Evolutionary conservation across 64 coral and sea anemone genomes (phyloP).

Genomic region (Stylophora pistillata): DNA sequence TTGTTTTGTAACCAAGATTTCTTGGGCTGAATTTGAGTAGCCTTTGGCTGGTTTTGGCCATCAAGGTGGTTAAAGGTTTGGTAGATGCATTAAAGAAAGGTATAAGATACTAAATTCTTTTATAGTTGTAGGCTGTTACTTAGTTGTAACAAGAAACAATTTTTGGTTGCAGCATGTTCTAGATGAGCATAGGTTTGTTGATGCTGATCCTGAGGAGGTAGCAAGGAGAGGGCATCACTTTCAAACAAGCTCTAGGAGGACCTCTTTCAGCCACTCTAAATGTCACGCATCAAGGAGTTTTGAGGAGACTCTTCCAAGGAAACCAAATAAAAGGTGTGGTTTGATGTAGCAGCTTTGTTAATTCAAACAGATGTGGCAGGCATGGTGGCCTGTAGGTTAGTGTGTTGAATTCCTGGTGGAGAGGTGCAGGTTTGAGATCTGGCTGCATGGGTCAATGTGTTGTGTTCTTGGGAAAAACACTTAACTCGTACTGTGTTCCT

Average conservation of each 20-base stretch:
- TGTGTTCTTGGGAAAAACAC: no score
- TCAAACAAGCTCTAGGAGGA: slow-evolving; percentile 16
- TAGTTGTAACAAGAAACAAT: not conserved
- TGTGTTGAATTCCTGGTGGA: no score
- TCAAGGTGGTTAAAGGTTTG: not conserved
- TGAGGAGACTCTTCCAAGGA: not conserved
- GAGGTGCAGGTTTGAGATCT: no score
- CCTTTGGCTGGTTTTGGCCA: no score
- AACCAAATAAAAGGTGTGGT: not conserved
- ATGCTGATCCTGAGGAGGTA: slow-evolving; percentile 39
- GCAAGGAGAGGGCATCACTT: slow-evolving; percentile 16
- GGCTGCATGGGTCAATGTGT: no score
- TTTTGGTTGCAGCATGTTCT: not conserved
- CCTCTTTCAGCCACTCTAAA: slow-evolving; percentile 1
- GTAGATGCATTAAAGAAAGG: not conserved
- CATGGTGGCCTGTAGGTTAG: no score
- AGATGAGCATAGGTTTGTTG: slow-evolving; percentile 10
- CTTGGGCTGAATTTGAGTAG: no score
- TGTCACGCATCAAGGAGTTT: not conserved
- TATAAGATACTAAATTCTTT: not conserved
- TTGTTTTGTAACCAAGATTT: no score
- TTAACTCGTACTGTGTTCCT: no score
- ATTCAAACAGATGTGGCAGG: no score
- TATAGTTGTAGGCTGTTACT: not conserved
- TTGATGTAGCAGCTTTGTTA: not conserved